Evolutionary conservation across 2,113 vertebrate species (phyloP).

Genomic region (Xenopus laevis): DNA sequence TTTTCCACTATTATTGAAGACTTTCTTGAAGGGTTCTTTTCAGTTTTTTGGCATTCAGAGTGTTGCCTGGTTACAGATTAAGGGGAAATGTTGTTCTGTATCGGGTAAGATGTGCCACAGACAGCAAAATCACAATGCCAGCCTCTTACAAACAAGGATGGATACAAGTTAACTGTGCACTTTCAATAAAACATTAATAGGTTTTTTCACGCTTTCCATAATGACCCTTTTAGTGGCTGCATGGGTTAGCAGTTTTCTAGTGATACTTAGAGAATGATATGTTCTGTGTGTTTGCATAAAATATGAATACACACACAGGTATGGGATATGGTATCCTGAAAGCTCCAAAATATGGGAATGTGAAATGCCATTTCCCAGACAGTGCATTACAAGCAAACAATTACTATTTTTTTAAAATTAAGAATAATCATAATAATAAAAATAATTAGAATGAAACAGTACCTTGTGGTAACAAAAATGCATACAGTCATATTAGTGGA

Average conservation of each 20-base stretch:
- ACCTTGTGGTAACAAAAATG: too few relatives aligned
- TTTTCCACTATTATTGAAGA: slow-evolving; percentile 93
- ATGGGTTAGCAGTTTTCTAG: slow-evolving; percentile 54
- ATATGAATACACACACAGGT: too few relatives aligned
- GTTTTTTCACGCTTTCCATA: slow-evolving; percentile 92
- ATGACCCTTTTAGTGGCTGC: slow-evolving; percentile 82
- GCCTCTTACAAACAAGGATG: slow-evolving; percentile 84
- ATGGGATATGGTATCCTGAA: too few relatives aligned
- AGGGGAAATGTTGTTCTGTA: slow-evolving; percentile 92
- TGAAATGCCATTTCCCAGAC: too few relatives aligned
- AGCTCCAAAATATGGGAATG: too few relatives aligned
- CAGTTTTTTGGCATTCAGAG: slow-evolving; percentile 98
- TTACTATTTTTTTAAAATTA: too few relatives aligned
- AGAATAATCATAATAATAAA: too few relatives aligned
- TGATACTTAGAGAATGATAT: too few relatives aligned
- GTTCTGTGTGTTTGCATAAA: too few relatives aligned
- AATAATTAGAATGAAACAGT: too few relatives aligned
- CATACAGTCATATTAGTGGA: too few relatives aligned
- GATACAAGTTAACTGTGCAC: slow-evolving; percentile 97
- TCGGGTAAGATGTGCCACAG: slow-evolving; percentile 92
- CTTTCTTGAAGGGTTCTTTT: slow-evolving; percentile 97
- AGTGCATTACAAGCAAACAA: too few relatives aligned
- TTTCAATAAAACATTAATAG: slow-evolving; percentile 97
- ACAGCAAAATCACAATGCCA: slow-evolving; percentile 93
- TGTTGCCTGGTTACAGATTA: slow-evolving; percentile 98